Evolutionary conservation across 2,113 vertebrate genomes (phyloP).

Genomic region (Chaetops frenatus): DNA sequence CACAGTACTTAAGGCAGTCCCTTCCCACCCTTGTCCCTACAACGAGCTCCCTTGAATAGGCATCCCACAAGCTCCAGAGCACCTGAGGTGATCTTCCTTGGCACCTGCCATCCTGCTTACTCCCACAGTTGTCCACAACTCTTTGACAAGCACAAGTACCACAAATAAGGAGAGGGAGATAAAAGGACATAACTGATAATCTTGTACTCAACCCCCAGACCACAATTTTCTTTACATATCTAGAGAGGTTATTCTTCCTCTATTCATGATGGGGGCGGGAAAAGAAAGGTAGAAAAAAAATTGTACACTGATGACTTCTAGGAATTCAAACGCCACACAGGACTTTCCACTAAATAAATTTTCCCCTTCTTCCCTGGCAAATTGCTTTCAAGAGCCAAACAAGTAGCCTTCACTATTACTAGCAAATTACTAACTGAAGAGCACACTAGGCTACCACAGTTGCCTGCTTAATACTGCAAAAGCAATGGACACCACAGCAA

Average conservation of each 20-base stretch:
- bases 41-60: background rate
- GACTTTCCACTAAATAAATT: background rate
- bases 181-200: background rate
- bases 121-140: background rate
- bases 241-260: background rate
- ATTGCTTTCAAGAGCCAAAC: background rate
- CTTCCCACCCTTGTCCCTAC: background rate
- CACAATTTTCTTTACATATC: background rate
- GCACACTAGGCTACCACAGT: background rate
- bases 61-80: background rate
- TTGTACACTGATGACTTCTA: background rate
- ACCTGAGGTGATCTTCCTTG: background rate
- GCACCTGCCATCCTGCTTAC: background rate
- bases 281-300: background rate
- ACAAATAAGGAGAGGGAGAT: background rate
- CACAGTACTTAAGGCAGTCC: background rate
- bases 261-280: rapidly evolving
- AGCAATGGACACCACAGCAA: background rate
- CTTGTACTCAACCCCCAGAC: background rate
- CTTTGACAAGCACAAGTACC: background rate
- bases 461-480: background rate
- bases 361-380: background rate
- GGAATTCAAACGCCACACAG: background rate
- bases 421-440: background rate
- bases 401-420: background rate